A percentile compares a stretch with the other conserved stretches of the same genome.
Evolutionary conservation across 2,888 invertebrate genomes (phyloP).

Genomic region (Platerodrilus igneus): DNA sequence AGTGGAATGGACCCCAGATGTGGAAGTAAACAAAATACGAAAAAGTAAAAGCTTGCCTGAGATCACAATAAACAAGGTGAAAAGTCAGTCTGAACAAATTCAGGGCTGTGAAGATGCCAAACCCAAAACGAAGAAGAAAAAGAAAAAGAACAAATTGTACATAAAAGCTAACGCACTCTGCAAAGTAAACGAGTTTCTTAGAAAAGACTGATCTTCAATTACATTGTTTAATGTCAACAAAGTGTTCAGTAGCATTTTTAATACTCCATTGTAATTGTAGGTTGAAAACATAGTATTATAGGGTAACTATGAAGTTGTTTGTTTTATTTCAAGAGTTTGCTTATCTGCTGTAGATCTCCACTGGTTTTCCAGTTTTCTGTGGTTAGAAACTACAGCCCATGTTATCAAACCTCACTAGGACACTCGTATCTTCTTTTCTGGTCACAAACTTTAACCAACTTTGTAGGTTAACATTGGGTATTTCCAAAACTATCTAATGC

Average conservation of each 20-base stretch:
- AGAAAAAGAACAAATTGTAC: constrained; percentile 36
- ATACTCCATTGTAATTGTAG: constrained; percentile 5
- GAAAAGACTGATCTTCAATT: constrained; percentile 26
- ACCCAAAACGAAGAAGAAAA: constrained; percentile 37
- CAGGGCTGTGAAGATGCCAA: constrained; percentile 21
- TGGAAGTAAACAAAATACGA: constrained; percentile 25
- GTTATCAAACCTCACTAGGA: no score
- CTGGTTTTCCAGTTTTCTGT: no score
- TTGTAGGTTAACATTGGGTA: no score
- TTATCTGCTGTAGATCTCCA: no score
- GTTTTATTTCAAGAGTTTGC: constrained; percentile 5
- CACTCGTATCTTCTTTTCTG: no score
- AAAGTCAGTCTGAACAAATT: constrained; percentile 18
- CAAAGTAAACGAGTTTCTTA: constrained; percentile 30
- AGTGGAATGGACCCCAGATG: constrained; percentile 23
- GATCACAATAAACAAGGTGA: constrained; percentile 11
- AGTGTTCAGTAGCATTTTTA: constrained; percentile 16
- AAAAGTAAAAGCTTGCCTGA: constrained; percentile 41
- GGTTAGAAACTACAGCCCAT: no score
- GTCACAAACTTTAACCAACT: no score
- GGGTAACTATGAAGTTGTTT: not conserved
- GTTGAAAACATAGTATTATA: not conserved
- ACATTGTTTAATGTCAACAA: no score
- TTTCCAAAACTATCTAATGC: no score
- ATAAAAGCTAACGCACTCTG: constrained; percentile 39